A percentile compares a stretch with the other conserved stretches of the same genome.
These are phyloP conservation scores for Notoglanidium macrostoma DNA, from an alignment of 2,797 vertebrate genomes.

Conservation along the genomic window DNA sequence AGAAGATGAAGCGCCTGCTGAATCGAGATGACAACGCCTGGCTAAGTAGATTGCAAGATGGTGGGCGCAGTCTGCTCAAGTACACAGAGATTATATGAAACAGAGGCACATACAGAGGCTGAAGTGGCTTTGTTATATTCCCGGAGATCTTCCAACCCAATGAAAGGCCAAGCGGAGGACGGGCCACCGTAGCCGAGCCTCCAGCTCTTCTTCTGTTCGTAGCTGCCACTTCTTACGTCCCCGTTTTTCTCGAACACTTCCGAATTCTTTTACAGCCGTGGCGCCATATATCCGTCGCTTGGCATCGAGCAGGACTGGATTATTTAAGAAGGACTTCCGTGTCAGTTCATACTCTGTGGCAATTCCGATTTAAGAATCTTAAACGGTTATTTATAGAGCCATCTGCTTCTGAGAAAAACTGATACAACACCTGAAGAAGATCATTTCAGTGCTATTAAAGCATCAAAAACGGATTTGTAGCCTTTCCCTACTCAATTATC, in stretches of 20 bases:
- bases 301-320: slow-evolving; percentile 2
- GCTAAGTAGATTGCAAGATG: slow-evolving; percentile 72
- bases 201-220: background rate
- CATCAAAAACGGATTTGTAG: slow-evolving; percentile 45
- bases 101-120: background rate
- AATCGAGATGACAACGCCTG: slow-evolving; percentile 72
- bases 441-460: slow-evolving; percentile 24
- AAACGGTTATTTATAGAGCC: background rate
- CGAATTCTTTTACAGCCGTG: background rate
- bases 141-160: background rate
- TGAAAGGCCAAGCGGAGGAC: background rate
- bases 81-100: slow-evolving; percentile 14
- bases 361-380: slow-evolving; percentile 9
- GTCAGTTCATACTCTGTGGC: background rate
- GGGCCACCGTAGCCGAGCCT: background rate
- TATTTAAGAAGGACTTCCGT: background rate
- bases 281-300: background rate
- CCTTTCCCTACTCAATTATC: slow-evolving; percentile 25
- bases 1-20: slow-evolving; percentile 69
- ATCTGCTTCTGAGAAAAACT: slow-evolving; percentile 3
- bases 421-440: slow-evolving; percentile 18
- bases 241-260: background rate
- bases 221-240: background rate
- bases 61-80: slow-evolving; percentile 44
- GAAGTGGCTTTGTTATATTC: slow-evolving; percentile 54